These are phyloP conservation scores for Laothoe populi DNA, from an alignment of 2,888 invertebrate species.

Conservation along the genomic window DNA sequence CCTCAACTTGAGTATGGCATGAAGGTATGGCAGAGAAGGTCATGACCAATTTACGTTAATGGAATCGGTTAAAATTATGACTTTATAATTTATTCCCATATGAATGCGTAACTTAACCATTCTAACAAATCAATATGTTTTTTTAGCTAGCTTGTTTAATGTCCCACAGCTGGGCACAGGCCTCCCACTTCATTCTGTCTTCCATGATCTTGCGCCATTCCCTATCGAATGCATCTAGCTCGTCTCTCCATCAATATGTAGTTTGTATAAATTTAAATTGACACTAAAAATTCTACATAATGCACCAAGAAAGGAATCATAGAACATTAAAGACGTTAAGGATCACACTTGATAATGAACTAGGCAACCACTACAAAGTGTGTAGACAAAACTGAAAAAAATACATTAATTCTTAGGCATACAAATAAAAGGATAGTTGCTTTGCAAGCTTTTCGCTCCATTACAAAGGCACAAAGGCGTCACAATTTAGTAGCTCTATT, in stretches of 20 bases:
- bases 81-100: no score
- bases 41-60: slow-evolving; percentile 16
- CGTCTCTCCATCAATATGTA: no score
- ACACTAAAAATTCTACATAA: no score
- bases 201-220: no score
- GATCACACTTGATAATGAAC: no score
- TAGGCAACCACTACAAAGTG: no score
- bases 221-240: no score
- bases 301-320: no score
- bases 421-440: background rate
- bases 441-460: background rate
- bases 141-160: background rate
- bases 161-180: no score
- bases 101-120: background rate
- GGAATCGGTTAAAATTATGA: slow-evolving; percentile 1
- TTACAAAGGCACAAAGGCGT: slow-evolving; percentile 18
- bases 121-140: slow-evolving; percentile 1
- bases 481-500: slow-evolving; percentile 11
- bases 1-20: background rate
- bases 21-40: background rate
- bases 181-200: no score
- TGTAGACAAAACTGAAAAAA: background rate
- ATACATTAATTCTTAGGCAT: background rate
- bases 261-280: no score
- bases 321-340: no score